Evolutionary conservation across 2,797 vertebrate genomes (phyloP).

Genomic region (Sebastes hubbsi): DNA sequence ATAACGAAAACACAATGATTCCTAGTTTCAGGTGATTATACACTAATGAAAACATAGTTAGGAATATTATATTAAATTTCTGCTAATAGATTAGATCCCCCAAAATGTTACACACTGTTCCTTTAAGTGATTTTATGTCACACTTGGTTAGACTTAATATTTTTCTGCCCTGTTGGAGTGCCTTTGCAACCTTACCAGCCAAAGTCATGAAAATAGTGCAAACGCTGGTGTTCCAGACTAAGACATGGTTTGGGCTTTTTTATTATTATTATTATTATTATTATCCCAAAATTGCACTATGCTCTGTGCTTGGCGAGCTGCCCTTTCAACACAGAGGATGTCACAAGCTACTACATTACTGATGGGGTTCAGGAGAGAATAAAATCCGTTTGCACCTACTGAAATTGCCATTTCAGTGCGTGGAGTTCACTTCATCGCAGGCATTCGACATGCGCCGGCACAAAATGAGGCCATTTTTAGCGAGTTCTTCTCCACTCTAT

Average conservation of each 20-base stretch:
- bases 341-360: slow-evolving; percentile 2
- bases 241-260: not conserved
- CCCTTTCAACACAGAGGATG: slow-evolving; percentile 12
- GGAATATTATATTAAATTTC: too few species aligned
- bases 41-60: not conserved
- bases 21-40: not conserved
- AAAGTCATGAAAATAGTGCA: not conserved
- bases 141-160: not conserved
- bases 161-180: not conserved
- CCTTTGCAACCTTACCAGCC: not conserved
- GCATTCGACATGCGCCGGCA: slow-evolving; percentile 19
- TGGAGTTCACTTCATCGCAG: slow-evolving; percentile 4
- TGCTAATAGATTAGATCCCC: too few species aligned
- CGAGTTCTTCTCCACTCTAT: not conserved
- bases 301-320: slow-evolving; percentile 3
- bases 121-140: not conserved
- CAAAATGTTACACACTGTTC: too few species aligned
- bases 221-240: not conserved
- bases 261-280: not conserved
- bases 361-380: slow-evolving; percentile 1
- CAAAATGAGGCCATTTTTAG: slow-evolving; percentile 8
- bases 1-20: too few species aligned
- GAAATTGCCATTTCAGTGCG: not conserved
- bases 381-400: not conserved
- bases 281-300: slow-evolving; percentile 7